phyloP scores from a whole-genome alignment of 1,140 invertebrate genomes.

The Drosophila insularis region DNA sequence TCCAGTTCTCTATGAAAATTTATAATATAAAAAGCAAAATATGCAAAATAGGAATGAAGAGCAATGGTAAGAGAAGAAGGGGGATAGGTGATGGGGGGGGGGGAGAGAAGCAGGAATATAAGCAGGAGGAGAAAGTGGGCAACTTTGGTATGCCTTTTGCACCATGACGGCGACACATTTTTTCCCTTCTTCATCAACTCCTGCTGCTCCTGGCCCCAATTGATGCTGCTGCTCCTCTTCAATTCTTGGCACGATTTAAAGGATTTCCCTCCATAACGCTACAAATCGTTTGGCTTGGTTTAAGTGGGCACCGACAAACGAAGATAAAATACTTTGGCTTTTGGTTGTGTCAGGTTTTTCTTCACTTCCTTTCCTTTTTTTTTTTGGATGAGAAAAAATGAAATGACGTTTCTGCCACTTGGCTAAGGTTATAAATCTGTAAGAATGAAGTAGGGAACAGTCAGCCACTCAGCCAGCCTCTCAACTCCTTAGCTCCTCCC shows the following conservation, averaged over 20 bases:
- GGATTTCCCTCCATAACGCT: neutral
- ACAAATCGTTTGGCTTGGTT: conserved; percentile 6
- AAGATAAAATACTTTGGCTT: conserved; percentile 64
- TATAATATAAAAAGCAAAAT: conserved; percentile 74
- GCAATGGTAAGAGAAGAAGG: conserved; percentile 15
- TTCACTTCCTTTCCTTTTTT: neutral
- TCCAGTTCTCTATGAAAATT: conserved; percentile 50
- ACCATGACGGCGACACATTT: conserved; percentile 6
- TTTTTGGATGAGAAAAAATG: neutral
- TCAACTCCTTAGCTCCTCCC: no score
- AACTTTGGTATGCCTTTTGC: conserved; percentile 6
- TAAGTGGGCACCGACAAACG: conserved; percentile 23
- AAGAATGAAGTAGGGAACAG: conserved; percentile 15
- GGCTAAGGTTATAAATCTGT: conserved; percentile 52
- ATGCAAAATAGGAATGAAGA: conserved; percentile 61
- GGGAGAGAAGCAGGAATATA: neutral
- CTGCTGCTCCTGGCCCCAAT: neutral
- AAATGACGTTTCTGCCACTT: conserved; percentile 10
- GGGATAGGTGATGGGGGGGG: neutral
- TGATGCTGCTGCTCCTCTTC: neutral
- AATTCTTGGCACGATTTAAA: conserved; percentile 6
- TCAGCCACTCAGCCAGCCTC: conserved; percentile 57
- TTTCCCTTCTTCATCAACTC: neutral
- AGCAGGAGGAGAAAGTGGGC: neutral
- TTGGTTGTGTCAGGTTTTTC: conserved; percentile 35